Base-by-base conservation (phyloP, 1,140 invertebrate genomes). In the honey bee (Apis mellifera) region DNA sequence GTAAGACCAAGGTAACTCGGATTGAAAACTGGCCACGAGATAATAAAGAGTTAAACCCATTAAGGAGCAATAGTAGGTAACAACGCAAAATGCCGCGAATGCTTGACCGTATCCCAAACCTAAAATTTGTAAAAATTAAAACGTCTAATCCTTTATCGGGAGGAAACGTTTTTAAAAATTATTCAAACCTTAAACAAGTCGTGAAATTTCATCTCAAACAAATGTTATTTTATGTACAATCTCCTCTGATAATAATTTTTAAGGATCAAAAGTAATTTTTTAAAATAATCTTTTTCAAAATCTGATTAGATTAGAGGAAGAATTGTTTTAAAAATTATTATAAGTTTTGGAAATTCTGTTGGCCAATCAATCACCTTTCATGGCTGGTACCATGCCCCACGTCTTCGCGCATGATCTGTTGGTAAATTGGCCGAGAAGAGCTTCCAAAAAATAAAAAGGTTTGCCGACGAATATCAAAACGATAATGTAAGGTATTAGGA, bases 381-480 rank as follows among this genome's bases (percentile, higher is more conserved):
- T 95, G 9, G 95, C 95, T 17, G 96, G 92, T 7, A 84, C 83
- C 88, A 93, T 90, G 62, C 88, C 62, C 92, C 92, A 93, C 7
- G 96, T 94, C 87, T 95, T 96, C 13, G 96, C 96, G 81, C 96
- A 96, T 54, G 97, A 97, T 77, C 95, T 95, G 64, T 96, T 96
- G 17, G 97, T 96, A 89, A 97, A 98, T 89, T 98, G 97, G 15
- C 97, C 97, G 1, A 98, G 89, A 4, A 96, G 94, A 87, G 96
- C 96, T 92, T 99, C 98, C 94, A 99, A 95, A 89, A 98, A 98
- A 92, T 99, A 99, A 86, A 99, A 95, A 0, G 98, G 98, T 89
- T 98, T 96, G 1, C 98, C 98, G 66, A 98, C 96, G 57, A 98
- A 91, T 3, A 98, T 90, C 71, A 99, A 94, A 64, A 98, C 97